phyloP scores from a whole-genome alignment of 2,888 invertebrate genomes.

The Andrena bucephala region DNA sequence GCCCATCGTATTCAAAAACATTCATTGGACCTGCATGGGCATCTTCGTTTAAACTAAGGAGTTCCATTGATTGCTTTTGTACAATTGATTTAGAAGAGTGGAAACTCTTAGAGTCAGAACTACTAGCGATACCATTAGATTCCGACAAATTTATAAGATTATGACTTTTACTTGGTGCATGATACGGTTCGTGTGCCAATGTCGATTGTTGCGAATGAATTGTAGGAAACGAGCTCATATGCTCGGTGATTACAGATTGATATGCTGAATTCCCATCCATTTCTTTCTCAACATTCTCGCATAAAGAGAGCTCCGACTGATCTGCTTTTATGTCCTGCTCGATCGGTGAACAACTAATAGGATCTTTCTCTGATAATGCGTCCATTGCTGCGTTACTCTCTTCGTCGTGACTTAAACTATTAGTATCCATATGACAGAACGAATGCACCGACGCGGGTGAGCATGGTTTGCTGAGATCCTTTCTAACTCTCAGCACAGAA shows the following conservation, averaged over 20 bases:
- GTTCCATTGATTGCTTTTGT: constrained; percentile 81
- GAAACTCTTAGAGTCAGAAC: constrained; percentile 79
- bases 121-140: constrained; percentile 78
- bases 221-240: constrained; percentile 76
- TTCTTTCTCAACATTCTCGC: constrained; percentile 66
- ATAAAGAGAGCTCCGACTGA: constrained; percentile 48
- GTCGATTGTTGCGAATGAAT: constrained; percentile 75
- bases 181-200: constrained; percentile 72
- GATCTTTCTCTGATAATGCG: constrained; percentile 72
- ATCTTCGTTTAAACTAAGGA: constrained; percentile 83
- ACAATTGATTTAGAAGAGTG: constrained; percentile 76
- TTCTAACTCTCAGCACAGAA: constrained; percentile 77
- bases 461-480: constrained; percentile 84
- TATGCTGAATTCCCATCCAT: constrained; percentile 58
- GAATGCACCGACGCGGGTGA: constrained; percentile 78
- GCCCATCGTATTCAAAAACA: constrained; percentile 86
- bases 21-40: constrained; percentile 84
- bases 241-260: constrained; percentile 77
- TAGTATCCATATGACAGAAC: constrained; percentile 78
- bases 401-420: constrained; percentile 74
- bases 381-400: constrained; percentile 72
- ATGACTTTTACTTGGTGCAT: constrained; percentile 71
- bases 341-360: constrained; percentile 74
- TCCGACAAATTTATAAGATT: constrained; percentile 76
- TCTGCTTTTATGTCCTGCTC: constrained; percentile 66